Evolutionary conservation across 2,797 vertebrate species (phyloP), one percentile per base, ranked within the genome.

Genomic region (Semaprochilodus insignis): DNA sequence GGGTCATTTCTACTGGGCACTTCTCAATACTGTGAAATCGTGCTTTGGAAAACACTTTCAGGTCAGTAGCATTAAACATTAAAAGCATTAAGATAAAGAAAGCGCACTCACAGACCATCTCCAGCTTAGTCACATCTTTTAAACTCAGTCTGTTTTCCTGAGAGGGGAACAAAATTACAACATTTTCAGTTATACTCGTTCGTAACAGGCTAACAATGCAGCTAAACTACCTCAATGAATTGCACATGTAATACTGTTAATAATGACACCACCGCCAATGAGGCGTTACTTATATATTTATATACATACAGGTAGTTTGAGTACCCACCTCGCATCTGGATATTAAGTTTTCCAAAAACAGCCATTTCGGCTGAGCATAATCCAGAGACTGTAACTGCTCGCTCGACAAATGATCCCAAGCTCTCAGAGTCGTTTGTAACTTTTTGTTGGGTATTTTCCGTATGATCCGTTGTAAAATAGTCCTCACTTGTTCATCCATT

Each of bases 71-170:
- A 23, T 62, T 48, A 16, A 25, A 27, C 5, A 21, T 11, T 27
- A 8, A 57, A n/a, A 72, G 25, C 11, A 13, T 21, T 27, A 2
- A 3, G 55, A 40, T 25, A 34, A 74, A 34, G 19, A 52, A 2
- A 55, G 23, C 65, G 48, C 0, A 97, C 97, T 97, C 92, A 99
- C 98, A 95, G 54, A 95, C 90, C 82, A 99, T 94, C 83, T 99
- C 98, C 36, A 99, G 92, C 74, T 94, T 90, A 69, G 96, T 94
- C 65, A 96, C 91, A 6, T 97, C 94, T 83, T 94, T 94, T 27
- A 96, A 36, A 13, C 87, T 87, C 78, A 94, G 90, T 40, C 60
- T 79, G 23, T 93, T 96, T 83, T 95, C 93, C 98, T 99, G 87
- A n/a, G 8, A 31, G 1, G 5, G 1, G 36, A 14, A 74, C 14